Conservation (phyloP, 2,113 vertebrate genomes). For the Gyps fulvus region DNA sequence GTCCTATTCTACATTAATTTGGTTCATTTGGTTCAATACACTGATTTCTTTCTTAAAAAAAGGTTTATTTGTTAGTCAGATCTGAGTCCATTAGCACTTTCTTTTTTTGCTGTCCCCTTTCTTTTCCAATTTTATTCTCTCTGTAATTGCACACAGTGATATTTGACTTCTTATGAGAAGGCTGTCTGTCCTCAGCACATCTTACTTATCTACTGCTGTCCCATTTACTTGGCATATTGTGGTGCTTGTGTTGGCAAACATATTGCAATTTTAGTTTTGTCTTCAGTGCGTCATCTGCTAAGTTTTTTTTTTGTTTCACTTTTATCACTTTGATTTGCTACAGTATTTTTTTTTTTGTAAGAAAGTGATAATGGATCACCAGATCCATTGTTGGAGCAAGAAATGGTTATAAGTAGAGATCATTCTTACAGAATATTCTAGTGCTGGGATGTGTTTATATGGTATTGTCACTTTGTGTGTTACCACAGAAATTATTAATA, state of each 20-base stretch:
- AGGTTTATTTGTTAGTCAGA: background rate
- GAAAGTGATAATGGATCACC: background rate
- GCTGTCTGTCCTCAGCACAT: background rate
- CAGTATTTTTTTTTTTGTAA: background rate
- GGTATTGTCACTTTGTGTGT: background rate
- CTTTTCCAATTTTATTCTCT: background rate
- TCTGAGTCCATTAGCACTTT: background rate
- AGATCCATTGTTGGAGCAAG: background rate
- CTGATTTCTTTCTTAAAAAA: background rate
- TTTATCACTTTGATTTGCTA: background rate
- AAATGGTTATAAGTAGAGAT: background rate
- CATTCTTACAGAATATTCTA: background rate
- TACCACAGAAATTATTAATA: background rate
- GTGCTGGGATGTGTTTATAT: background rate
- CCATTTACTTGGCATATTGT: background rate
- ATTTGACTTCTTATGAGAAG: background rate
- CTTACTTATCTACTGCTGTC: background rate
- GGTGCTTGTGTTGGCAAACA: background rate
- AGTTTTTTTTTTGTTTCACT: background rate
- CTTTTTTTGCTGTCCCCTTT: background rate
- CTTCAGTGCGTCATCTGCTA: rapidly evolving
- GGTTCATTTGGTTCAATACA: background rate
- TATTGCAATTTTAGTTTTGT: rapidly evolving
- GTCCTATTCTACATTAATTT: background rate
- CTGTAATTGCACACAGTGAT: background rate